Percentiles rank a stretch among this genome's conserved stretches.
Conservation (phyloP, 1,140 invertebrate genomes). For the Anastrepha ludens region DNA sequence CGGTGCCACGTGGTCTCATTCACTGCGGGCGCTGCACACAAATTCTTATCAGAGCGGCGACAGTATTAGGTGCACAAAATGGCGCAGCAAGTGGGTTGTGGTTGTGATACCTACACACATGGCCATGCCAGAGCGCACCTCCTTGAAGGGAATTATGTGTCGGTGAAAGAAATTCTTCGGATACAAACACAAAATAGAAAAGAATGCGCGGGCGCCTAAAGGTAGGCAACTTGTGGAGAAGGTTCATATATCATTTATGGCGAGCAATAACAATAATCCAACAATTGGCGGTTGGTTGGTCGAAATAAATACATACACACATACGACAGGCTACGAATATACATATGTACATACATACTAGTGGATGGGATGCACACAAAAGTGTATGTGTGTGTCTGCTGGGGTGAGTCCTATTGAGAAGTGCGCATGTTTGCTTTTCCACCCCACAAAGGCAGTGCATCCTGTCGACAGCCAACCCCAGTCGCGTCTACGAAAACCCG, state of each 20-base stretch:
- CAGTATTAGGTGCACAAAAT: constrained; percentile 72
- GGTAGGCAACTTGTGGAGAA: constrained; percentile 33
- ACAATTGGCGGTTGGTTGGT: background rate
- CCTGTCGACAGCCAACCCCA: background rate
- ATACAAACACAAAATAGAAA: background rate
- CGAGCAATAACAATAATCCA: background rate
- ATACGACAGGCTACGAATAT: background rate
- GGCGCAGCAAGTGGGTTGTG: constrained; percentile 67
- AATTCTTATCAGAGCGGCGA: constrained; percentile 73
- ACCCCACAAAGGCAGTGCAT: background rate
- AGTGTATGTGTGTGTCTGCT: background rate
- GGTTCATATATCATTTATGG: background rate
- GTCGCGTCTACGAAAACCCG: background rate
- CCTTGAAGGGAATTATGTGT: background rate
- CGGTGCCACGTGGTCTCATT: constrained; percentile 55
- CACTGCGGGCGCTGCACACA: constrained; percentile 60
- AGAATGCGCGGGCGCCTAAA: background rate
- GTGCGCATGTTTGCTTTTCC: constrained; percentile 35
- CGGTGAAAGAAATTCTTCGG: background rate
- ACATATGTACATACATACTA: background rate
- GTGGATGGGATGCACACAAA: background rate
- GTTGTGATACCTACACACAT: constrained; percentile 52
- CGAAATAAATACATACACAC: background rate
- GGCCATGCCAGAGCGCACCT: background rate
- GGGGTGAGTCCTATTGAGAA: background rate